Base-by-base conservation (phyloP, 1,140 invertebrate species). In the Tetragnatha versicolor region DNA sequence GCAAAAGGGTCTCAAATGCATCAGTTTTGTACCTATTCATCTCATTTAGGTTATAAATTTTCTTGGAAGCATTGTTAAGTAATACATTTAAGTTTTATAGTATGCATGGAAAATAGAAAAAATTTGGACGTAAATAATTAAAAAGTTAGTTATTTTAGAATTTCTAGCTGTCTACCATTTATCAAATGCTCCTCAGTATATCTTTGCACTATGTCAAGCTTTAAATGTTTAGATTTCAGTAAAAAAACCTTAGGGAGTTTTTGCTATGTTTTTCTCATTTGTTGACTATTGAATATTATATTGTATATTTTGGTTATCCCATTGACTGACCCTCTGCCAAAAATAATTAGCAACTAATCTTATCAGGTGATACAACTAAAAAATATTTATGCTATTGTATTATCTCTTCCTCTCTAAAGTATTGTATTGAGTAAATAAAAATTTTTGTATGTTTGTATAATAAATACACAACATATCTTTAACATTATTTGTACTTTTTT, bases 391-490 rank as follows among this genome's bases (percentile, higher is more conserved):
- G 42, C 35, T 42, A 65, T 65, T 65, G 31, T 65, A 42, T 42
- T n/a, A n/a, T 58, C 25, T 73, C n/a, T 61, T 37, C 58, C n/a
- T 22, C 14, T 47, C 63, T 75, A 61, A 58, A 61, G 12, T 73
- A 20, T 45, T 31, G 25, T 29, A 29, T 70, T 70, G 25, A 70
- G 66, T 70, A 55, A 70, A 42, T 42, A 25, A 65, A 22, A 25
- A 49, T 31, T 75, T 75, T 75, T 75, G 70, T 75, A 75, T 75
- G 70, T 75, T 75, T 75, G 70, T 75, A 75, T 49, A 75, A 75
- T 75, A 75, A 75, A 75, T 63, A 63, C 51, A 60, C 63, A 33
- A 75, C 70, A 75, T 75, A 75, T 75, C 70, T 75, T 75, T 75
- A 25, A 17, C 25, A 51, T 51, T 51, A 20, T 68, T 22, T 7